phyloP scores from a whole-genome alignment of 1,140 invertebrate genomes.

The Lasioglossum albipes region DNA sequence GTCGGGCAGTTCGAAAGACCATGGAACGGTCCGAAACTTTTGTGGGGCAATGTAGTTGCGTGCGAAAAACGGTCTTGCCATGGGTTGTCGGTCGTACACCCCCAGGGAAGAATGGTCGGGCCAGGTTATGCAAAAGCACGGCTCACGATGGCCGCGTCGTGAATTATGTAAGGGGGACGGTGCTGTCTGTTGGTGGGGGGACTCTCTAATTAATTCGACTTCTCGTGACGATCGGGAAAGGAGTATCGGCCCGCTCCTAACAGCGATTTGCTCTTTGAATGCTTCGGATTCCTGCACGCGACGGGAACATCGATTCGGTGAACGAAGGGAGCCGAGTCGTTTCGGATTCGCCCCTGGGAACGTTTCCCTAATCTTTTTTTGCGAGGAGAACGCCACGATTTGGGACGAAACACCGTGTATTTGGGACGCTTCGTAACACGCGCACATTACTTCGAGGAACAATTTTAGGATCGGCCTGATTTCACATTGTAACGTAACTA shows the following conservation, averaged over 20 bases:
- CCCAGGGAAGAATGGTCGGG: slow-evolving; percentile 55
- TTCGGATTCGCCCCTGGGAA: background rate
- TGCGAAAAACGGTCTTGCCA: slow-evolving; percentile 69
- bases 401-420: background rate
- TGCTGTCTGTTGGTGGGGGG: slow-evolving; percentile 24
- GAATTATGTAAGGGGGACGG: slow-evolving; percentile 74
- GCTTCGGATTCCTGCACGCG: slow-evolving; percentile 49
- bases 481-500: too few relatives aligned
- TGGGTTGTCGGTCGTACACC: slow-evolving; percentile 53
- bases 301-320: slow-evolving; percentile 1
- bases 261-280: slow-evolving; percentile 46
- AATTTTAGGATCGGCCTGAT: background rate
- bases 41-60: slow-evolving; percentile 58
- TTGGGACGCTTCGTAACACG: background rate
- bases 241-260: slow-evolving; percentile 37
- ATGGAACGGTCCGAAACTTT: background rate
- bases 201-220: slow-evolving; percentile 72
- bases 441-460: background rate
- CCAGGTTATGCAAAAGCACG: slow-evolving; percentile 68
- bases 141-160: slow-evolving; percentile 56
- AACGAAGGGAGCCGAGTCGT: background rate
- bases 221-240: slow-evolving; percentile 56
- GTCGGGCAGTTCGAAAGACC: too few relatives aligned
- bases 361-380: background rate
- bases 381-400: background rate